These are phyloP conservation scores for Cheilinus undulatus DNA, from an alignment of 2,113 vertebrate species.

Conservation along the genomic window DNA sequence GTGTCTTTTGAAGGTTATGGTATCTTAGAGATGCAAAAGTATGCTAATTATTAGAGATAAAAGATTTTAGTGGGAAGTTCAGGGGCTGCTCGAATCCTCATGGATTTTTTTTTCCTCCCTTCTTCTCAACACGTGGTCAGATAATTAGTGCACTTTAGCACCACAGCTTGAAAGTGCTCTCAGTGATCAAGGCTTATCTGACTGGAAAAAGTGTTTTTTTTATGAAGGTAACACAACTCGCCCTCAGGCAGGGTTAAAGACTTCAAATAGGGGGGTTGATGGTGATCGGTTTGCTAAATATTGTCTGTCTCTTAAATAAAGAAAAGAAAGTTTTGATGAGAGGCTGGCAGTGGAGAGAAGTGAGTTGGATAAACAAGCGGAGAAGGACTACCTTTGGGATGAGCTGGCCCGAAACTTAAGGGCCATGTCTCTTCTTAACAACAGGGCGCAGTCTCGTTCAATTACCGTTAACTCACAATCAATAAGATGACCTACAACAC, in stretches of 20 bases:
- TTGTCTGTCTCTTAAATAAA: slow-evolving; percentile 32
- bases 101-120: slow-evolving; percentile 1
- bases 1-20: slow-evolving; percentile 54
- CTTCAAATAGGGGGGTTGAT: slow-evolving; percentile 47
- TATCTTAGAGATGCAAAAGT: slow-evolving; percentile 41
- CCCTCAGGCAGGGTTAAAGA: slow-evolving; percentile 54
- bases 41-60: slow-evolving; percentile 49
- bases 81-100: slow-evolving; percentile 21
- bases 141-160: slow-evolving; percentile 57
- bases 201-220: slow-evolving; percentile 54
- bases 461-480: slow-evolving; percentile 77
- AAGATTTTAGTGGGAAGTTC: slow-evolving; percentile 28
- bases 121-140: slow-evolving; percentile 35
- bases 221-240: slow-evolving; percentile 27
- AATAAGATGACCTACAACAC: slow-evolving; percentile 76
- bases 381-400: slow-evolving; percentile 35
- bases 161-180: slow-evolving; percentile 45
- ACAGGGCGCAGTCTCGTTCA: slow-evolving; percentile 61
- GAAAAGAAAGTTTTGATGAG: neutral
- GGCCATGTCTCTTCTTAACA: slow-evolving; percentile 71
- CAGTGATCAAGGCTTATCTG: slow-evolving; percentile 52
- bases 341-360: neutral
- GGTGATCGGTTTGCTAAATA: slow-evolving; percentile 42
- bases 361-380: slow-evolving; percentile 31
- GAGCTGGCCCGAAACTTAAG: slow-evolving; percentile 31